Evolutionary conservation across 1,140 invertebrate genomes (phyloP).

Genomic region (Drosophila varians): DNA sequence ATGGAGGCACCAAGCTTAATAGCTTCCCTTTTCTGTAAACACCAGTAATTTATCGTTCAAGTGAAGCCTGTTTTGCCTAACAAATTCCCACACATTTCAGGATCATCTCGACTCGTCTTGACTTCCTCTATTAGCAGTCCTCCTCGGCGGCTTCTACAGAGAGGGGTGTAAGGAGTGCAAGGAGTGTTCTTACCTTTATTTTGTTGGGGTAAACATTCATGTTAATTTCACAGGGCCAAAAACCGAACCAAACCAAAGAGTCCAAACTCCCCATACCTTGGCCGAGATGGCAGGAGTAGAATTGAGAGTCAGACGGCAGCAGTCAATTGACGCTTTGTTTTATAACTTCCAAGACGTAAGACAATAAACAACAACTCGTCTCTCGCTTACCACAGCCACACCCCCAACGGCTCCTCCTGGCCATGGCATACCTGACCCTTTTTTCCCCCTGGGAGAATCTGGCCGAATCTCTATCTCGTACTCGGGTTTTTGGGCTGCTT

Average conservation of each 20-base stretch:
- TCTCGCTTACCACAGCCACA: slow-evolving; percentile 30
- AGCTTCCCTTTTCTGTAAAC: too few species aligned
- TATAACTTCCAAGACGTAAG: slow-evolving; percentile 76
- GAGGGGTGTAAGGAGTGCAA: neutral
- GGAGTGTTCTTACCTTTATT: slow-evolving; percentile 37
- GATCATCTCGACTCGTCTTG: neutral
- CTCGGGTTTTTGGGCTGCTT: slow-evolving; percentile 59
- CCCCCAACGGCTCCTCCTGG: slow-evolving; percentile 17
- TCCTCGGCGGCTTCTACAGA: slow-evolving; percentile 33
- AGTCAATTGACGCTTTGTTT: slow-evolving; percentile 82
- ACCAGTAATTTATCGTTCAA: neutral
- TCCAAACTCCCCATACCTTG: too few species aligned
- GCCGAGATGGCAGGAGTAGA: slow-evolving; percentile 2
- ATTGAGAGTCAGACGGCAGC: slow-evolving; percentile 45
- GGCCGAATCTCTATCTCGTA: slow-evolving; percentile 12
- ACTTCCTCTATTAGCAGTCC: slow-evolving; percentile 39
- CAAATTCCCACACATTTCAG: slow-evolving; percentile 30
- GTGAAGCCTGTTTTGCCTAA: neutral
- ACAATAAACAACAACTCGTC: slow-evolving; percentile 69
- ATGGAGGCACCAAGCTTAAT: too few species aligned
- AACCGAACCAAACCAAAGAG: neutral
- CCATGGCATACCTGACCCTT: neutral
- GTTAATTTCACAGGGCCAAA: slow-evolving; percentile 33
- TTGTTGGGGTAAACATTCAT: slow-evolving; percentile 39
- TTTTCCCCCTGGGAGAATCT: neutral